These are phyloP conservation scores for Mystacides longicornis DNA, from an alignment of 2,888 invertebrate genomes.

Conservation along the genomic window DNA sequence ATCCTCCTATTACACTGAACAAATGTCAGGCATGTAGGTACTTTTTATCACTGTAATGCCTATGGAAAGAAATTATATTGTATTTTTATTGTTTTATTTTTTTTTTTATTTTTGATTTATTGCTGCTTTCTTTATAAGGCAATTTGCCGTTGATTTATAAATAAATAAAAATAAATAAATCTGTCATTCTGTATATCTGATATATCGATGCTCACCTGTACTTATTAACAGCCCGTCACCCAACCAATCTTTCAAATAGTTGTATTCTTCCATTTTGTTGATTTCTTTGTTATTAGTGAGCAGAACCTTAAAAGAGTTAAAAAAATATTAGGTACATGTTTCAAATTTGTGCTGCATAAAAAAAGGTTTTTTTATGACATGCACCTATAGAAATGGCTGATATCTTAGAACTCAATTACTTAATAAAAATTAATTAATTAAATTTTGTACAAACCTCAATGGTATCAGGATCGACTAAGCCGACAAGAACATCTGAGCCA, in stretches of 20 bases:
- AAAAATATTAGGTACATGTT: neutral
- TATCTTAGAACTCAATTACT: neutral
- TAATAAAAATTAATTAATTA: neutral
- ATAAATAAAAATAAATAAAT: too few species aligned
- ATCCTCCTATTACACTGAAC: too few species aligned
- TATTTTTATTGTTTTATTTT: too few species aligned
- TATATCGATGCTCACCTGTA: neutral
- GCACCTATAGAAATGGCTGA: neutral
- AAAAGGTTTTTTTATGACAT: neutral
- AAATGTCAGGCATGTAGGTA: too few species aligned
- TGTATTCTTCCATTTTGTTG: neutral
- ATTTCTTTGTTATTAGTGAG: slow-evolving; percentile 2
- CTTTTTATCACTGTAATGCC: too few species aligned
- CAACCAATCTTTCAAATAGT: slow-evolving; percentile 1
- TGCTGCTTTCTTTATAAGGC: neutral
- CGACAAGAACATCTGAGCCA: slow-evolving; percentile 6
- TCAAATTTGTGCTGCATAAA: neutral
- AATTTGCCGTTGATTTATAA: too few species aligned
- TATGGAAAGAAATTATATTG: too few species aligned
- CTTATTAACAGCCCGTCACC: neutral
- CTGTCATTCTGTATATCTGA: too few species aligned
- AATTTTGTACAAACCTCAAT: slow-evolving; percentile 15
- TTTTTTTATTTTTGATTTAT: neutral
- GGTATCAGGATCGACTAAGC: slow-evolving; percentile 14
- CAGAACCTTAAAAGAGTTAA: neutral